phyloP scores from a whole-genome alignment of 37 sponge, comb jelly and placozoan genomes.

The Agelas oroides region DNA sequence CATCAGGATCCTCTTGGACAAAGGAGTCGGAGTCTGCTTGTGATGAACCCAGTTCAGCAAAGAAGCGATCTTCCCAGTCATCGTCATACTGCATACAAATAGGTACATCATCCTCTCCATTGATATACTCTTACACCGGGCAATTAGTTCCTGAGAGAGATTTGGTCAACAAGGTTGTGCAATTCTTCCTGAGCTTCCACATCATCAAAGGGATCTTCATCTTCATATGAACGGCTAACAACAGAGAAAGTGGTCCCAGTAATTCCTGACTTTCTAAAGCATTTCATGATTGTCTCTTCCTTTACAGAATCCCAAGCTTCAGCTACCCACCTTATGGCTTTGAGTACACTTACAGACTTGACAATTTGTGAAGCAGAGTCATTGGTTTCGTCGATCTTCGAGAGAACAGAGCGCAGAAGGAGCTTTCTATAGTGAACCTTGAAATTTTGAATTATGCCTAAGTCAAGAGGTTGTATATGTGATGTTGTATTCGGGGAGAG shows the following conservation, averaged over 20 bases:
- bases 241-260: background rate
- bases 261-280: slow-evolving; percentile 65
- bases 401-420: slow-evolving; percentile 50
- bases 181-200: background rate
- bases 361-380: slow-evolving; percentile 7
- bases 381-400: slow-evolving; percentile 59
- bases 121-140: slow-evolving; percentile 11
- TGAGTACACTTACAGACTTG: slow-evolving; percentile 22
- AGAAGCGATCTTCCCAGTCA: slow-evolving; percentile 22
- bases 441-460: slow-evolving; percentile 66
- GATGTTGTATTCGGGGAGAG: slow-evolving; percentile 66
- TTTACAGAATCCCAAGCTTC: slow-evolving; percentile 51
- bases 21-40: background rate
- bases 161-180: background rate
- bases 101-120: slow-evolving; percentile 22
- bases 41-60: slow-evolving; percentile 14
- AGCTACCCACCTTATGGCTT: slow-evolving; percentile 40
- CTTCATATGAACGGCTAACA: slow-evolving; percentile 15
- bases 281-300: slow-evolving; percentile 63
- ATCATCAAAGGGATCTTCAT: slow-evolving; percentile 36
- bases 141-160: slow-evolving; percentile 4
- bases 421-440: slow-evolving; percentile 55
- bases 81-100: slow-evolving; percentile 12
- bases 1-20: slow-evolving; percentile 1
- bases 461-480: slow-evolving; percentile 61